Evolutionary conservation across 2,888 invertebrate species (phyloP).

Genomic region (Timema cristinae): DNA sequence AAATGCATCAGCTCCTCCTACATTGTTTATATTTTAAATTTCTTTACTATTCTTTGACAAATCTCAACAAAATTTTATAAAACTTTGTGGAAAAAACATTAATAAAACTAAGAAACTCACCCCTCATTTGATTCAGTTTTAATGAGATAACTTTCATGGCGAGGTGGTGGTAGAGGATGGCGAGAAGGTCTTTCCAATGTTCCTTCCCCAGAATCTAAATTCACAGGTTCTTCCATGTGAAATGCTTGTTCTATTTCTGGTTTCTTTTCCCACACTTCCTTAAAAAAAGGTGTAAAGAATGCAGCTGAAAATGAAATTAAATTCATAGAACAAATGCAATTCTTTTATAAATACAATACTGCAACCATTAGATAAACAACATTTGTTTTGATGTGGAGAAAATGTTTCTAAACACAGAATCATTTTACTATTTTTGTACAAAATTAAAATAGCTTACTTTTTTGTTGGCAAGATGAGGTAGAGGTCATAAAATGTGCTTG

Average conservation of each 20-base stretch:
- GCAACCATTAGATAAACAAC: too few species aligned
- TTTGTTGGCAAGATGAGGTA: conserved; percentile 76
- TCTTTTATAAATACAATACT: too few species aligned
- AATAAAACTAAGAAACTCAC: conserved; percentile 25
- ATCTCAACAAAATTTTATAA: neutral
- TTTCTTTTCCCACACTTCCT: conserved; percentile 94
- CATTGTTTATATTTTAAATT: too few species aligned
- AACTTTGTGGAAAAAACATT: too few species aligned
- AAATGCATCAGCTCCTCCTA: too few species aligned
- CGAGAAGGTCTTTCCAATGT: conserved; percentile 59
- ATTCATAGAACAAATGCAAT: too few species aligned
- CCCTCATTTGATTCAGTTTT: conserved; percentile 46
- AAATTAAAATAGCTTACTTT: conserved; percentile 57
- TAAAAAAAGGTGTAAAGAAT: conserved; percentile 93
- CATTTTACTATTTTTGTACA: neutral
- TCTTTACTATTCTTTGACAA: neutral
- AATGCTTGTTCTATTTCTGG: conserved; percentile 92
- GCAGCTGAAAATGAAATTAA: conserved; percentile 60
- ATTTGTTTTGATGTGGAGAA: neutral
- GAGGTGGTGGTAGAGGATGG: conserved; percentile 62
- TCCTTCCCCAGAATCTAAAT: conserved; percentile 61
- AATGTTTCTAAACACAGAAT: neutral
- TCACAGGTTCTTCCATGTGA: conserved; percentile 72
- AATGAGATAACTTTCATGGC: conserved; percentile 74
- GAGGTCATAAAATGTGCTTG: conserved; percentile 92